These are phyloP conservation scores for Chrysomallon squamiferum DNA, from an alignment of 1,140 invertebrate species.

Conservation along the genomic window DNA sequence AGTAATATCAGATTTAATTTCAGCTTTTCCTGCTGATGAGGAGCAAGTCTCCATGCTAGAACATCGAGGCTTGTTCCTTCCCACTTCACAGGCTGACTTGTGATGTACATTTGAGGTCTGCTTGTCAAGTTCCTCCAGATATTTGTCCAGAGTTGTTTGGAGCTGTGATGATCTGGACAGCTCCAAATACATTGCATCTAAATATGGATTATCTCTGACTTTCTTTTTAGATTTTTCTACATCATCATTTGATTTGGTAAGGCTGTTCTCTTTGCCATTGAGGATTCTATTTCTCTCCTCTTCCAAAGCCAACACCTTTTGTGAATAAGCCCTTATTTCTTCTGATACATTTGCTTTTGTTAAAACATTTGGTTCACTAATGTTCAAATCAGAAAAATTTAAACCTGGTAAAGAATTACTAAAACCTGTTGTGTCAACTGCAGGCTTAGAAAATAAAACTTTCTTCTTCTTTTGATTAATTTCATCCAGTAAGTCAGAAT, in stretches of 20 bases:
- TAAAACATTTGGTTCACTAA: not conserved
- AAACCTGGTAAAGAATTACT: slow-evolving; percentile 20
- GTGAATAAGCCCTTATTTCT: no score
- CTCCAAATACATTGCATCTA: no score
- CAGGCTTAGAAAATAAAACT: not conserved
- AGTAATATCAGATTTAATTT: slow-evolving; percentile 28
- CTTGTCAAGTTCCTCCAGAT: slow-evolving; percentile 22
- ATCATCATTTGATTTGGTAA: not conserved
- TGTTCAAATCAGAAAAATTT: slow-evolving; percentile 21
- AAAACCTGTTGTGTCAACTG: not conserved
- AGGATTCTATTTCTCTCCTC: not conserved
- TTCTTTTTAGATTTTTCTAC: no score
- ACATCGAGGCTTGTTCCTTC: slow-evolving; percentile 17
- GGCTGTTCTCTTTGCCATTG: not conserved
- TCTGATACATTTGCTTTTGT: no score
- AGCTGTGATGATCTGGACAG: not conserved
- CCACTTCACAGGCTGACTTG: slow-evolving; percentile 9
- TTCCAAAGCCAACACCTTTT: not conserved
- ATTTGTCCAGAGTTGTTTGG: slow-evolving; percentile 19
- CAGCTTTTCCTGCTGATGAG: slow-evolving; percentile 14
- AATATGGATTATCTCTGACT: no score
- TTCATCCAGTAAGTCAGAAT: not conserved
- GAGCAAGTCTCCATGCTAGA: slow-evolving; percentile 37
- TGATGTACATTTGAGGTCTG: slow-evolving; percentile 7
- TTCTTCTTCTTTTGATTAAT: not conserved